Conservation (phyloP, 2,113 vertebrate species). For the Cairina moschata region DNA sequence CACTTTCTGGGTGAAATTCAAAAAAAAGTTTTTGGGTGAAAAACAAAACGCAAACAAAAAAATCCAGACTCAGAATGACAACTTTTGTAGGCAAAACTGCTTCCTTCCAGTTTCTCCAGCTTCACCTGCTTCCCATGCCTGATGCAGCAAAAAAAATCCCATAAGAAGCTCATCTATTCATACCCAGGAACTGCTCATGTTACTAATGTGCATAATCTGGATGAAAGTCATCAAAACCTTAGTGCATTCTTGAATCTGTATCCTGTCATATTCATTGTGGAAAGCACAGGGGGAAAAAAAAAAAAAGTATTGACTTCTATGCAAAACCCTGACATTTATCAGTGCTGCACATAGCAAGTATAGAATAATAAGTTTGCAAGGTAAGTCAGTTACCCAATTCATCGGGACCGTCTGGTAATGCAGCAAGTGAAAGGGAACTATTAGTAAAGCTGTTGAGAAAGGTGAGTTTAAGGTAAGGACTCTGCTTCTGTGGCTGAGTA, state of each 20-base stretch:
- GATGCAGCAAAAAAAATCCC: conserved; percentile 7
- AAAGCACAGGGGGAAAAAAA: not conserved
- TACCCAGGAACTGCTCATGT: not conserved
- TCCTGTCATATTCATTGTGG: not conserved
- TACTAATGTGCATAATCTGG: conserved; percentile 17
- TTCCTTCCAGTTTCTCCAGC: conserved; percentile 15
- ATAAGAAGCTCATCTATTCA: conserved; percentile 19
- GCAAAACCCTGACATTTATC: not conserved
- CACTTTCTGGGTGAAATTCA: not conserved
- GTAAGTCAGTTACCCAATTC: not conserved
- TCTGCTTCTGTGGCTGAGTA: not conserved
- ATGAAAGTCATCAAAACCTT: not conserved
- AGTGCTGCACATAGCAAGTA: not conserved
- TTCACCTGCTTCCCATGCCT: conserved; percentile 25
- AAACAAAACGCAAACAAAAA: not conserved
- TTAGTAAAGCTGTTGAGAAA: not conserved
- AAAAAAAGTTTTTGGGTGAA: not conserved
- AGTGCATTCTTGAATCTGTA: not conserved
- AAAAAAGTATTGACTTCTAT: not conserved
- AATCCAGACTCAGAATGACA: not conserved
- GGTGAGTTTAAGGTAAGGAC: not conserved
- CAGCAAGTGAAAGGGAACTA: not conserved
- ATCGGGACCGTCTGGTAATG: not conserved
- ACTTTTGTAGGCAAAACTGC: not conserved
- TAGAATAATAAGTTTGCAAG: not conserved